Percentiles rank a stretch among this genome's conserved stretches.
These are phyloP conservation scores for Anas capensis DNA, from an alignment of 2,797 vertebrate species.

Conservation along the genomic window DNA sequence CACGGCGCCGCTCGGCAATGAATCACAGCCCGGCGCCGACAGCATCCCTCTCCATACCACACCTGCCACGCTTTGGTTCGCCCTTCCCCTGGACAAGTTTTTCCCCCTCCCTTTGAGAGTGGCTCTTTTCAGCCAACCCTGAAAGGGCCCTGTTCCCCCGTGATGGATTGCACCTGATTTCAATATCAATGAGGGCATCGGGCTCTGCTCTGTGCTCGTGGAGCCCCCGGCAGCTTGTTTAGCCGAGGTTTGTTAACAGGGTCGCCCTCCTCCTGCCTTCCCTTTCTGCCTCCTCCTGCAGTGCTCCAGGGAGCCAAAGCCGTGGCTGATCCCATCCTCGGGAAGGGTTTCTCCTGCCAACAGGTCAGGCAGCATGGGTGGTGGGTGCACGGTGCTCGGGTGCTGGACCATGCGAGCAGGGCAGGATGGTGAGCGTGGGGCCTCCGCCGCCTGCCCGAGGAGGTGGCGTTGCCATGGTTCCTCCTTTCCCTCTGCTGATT, in stretches of 20 bases:
- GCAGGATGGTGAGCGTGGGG: constrained; percentile 17
- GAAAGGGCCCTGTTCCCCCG: constrained; percentile 80
- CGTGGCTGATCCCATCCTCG: neutral
- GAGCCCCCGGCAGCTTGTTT: constrained; percentile 54
- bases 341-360: neutral
- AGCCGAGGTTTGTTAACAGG: constrained; percentile 79
- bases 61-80: constrained; percentile 85
- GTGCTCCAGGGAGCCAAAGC: neutral
- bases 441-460: neutral
- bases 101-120: constrained; percentile 72
- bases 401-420: accelerated
- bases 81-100: constrained; percentile 84
- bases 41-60: constrained; percentile 79
- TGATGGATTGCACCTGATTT: constrained; percentile 87
- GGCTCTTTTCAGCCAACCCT: constrained; percentile 81
- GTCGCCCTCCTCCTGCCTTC: neutral
- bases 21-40: constrained; percentile 49
- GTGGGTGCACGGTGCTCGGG: neutral
- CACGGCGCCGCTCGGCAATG: neutral
- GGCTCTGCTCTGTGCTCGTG: constrained; percentile 30
- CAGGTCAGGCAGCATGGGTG: neutral
- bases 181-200: constrained; percentile 83
- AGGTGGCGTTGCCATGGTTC: constrained; percentile 68
- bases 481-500: neutral
- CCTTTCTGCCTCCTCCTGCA: neutral